These are phyloP conservation scores for Thinocorus orbignyianus DNA, from an alignment of 2,113 vertebrate genomes.

Conservation along the genomic window DNA sequence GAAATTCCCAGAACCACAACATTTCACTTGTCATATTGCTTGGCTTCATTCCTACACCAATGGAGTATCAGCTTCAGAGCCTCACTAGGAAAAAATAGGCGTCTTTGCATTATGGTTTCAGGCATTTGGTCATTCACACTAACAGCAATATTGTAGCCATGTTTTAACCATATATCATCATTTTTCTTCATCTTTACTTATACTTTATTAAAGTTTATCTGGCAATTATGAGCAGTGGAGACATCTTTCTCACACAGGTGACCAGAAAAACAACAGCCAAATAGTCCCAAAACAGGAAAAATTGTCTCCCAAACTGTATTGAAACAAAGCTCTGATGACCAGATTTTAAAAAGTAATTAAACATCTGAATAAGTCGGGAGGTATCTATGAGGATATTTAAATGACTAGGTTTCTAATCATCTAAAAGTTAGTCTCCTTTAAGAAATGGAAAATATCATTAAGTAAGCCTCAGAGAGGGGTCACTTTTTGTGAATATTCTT, in stretches of 20 bases:
- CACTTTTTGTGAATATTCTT: not conserved
- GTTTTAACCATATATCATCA: not conserved
- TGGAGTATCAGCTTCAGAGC: not conserved
- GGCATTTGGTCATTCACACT: not conserved
- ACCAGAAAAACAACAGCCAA: not conserved
- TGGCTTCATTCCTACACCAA: not conserved
- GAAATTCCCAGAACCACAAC: conserved; percentile 52
- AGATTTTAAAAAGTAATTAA: not conserved
- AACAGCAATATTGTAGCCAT: not conserved
- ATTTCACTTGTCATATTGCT: conserved; percentile 40
- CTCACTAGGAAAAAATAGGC: not conserved
- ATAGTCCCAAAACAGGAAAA: not conserved
- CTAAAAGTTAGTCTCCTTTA: not conserved
- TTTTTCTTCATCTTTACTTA: not conserved
- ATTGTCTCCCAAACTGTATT: not conserved
- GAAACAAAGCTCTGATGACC: not conserved
- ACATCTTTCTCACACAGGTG: not conserved
- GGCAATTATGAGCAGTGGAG: not conserved
- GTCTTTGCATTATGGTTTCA: not conserved
- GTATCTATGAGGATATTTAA: not conserved
- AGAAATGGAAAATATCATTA: not conserved
- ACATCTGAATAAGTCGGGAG: not conserved
- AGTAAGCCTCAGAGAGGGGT: not conserved
- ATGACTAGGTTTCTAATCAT: not conserved
- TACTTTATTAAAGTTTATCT: not conserved